Percentiles rank a stretch among this genome's conserved stretches.
Conservation (phyloP, 1,140 invertebrate genomes). For the Pemphigus obesinymphae region DNA sequence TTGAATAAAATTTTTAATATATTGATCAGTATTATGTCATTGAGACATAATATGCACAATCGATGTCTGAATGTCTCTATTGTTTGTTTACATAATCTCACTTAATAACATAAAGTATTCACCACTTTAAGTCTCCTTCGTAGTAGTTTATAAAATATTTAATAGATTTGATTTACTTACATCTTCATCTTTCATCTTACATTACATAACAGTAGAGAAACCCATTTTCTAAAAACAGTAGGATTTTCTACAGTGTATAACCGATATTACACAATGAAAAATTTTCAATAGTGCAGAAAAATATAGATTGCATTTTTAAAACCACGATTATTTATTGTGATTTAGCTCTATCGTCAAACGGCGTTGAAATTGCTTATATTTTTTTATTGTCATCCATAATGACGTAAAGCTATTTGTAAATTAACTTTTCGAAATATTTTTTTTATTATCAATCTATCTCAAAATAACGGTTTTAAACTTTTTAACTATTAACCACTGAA, state of each 20-base stretch:
- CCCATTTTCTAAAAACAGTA: too few relatives aligned
- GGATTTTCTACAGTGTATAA: neutral
- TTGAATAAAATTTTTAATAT: too few relatives aligned
- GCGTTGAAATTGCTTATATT: neutral
- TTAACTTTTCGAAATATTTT: neutral
- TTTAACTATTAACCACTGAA: neutral
- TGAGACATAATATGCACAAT: too few relatives aligned
- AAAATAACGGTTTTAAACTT: neutral
- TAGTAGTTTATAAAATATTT: too few relatives aligned
- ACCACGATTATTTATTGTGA: neutral
- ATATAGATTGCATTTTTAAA: neutral
- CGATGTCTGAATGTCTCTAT: too few relatives aligned
- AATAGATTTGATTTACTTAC: too few relatives aligned
- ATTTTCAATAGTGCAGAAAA: neutral
- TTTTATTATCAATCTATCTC: neutral
- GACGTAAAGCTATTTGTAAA: neutral
- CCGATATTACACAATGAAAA: neutral
- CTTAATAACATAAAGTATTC: too few relatives aligned
- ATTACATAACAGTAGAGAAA: too few relatives aligned
- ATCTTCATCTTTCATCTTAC: too few relatives aligned
- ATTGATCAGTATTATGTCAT: too few relatives aligned
- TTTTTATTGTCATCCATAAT: neutral
- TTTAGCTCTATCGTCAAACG: neutral
- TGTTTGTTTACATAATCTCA: too few relatives aligned
- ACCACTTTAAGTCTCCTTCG: too few relatives aligned